phyloP scores from a whole-genome alignment of 1,140 invertebrate genomes.

The Oryzaephilus surinamensis region DNA sequence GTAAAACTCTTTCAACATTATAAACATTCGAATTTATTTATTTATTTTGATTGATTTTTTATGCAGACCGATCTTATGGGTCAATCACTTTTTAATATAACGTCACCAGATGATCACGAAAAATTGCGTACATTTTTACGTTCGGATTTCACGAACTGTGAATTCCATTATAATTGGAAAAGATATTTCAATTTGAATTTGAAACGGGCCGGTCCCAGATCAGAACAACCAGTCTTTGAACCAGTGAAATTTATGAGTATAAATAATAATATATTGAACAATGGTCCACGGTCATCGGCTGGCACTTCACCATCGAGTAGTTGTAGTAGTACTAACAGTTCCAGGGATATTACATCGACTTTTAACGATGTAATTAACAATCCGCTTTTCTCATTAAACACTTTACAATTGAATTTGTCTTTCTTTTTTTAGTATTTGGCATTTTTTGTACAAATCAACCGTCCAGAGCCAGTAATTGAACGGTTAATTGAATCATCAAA shows the following conservation, averaged over 20 bases:
- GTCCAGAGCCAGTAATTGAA: conserved; percentile 56
- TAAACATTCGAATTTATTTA: conserved; percentile 12
- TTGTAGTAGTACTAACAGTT: neutral
- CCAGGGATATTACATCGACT: conserved; percentile 2
- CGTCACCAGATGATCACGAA: conserved; percentile 65
- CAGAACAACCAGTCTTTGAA: conserved; percentile 55
- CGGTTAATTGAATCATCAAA: conserved; percentile 59
- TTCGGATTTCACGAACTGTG: conserved; percentile 33
- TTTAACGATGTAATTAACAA: conserved; percentile 21
- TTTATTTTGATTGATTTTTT: too few species aligned
- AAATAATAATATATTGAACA: neutral
- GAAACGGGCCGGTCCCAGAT: conserved; percentile 48
- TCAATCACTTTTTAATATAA: conserved; percentile 66
- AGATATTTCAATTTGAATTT: conserved; percentile 44
- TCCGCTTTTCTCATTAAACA: neutral
- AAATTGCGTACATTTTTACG: conserved; percentile 57
- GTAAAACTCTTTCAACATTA: conserved; percentile 38
- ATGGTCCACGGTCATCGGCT: neutral
- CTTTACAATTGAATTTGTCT: conserved; percentile 33
- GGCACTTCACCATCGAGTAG: conserved; percentile 1
- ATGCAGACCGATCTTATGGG: conserved; percentile 82
- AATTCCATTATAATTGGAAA: conserved; percentile 36
- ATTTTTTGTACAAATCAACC: conserved; percentile 33
- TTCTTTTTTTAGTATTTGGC: conserved; percentile 40
- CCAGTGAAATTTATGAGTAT: conserved; percentile 46